These are phyloP conservation scores for Rhineura floridana DNA, from an alignment of 2,113 vertebrate species.

Conservation along the genomic window DNA sequence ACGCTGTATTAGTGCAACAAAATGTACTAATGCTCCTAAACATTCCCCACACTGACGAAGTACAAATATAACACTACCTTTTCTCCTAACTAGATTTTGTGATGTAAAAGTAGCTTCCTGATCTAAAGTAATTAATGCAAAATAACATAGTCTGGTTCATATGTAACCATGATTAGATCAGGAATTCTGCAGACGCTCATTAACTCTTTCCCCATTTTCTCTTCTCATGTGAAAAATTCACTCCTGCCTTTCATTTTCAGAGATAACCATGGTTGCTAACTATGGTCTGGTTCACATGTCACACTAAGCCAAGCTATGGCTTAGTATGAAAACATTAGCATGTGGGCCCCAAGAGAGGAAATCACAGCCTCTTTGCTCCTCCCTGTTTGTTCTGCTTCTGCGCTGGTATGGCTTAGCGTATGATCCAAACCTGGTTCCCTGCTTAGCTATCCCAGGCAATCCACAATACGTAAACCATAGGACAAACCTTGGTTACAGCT, in stretches of 20 bases:
- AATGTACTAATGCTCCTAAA: neutral
- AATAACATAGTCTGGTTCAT: neutral
- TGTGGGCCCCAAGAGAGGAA: too few species aligned
- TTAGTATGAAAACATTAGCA: too few species aligned
- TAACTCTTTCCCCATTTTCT: neutral
- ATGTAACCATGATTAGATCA: neutral
- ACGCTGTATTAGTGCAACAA: neutral
- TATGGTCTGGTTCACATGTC: too few species aligned
- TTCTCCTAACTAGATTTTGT: neutral
- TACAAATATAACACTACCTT: neutral
- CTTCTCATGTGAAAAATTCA: neutral
- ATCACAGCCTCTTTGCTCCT: too few species aligned
- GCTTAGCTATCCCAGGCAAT: too few species aligned
- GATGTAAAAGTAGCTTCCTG: neutral
- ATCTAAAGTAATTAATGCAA: neutral
- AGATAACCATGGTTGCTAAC: neutral
- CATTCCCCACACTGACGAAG: neutral
- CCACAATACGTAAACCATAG: too few species aligned
- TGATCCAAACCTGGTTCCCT: too few species aligned
- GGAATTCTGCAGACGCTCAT: neutral
- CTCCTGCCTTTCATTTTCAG: neutral
- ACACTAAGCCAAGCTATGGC: too few species aligned
- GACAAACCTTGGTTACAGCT: too few species aligned
- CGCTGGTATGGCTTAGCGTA: too few species aligned
- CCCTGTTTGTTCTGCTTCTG: too few species aligned